Evolutionary conservation across 2,113 vertebrate species (phyloP).

Genomic region (Etheostoma spectabile): DNA sequence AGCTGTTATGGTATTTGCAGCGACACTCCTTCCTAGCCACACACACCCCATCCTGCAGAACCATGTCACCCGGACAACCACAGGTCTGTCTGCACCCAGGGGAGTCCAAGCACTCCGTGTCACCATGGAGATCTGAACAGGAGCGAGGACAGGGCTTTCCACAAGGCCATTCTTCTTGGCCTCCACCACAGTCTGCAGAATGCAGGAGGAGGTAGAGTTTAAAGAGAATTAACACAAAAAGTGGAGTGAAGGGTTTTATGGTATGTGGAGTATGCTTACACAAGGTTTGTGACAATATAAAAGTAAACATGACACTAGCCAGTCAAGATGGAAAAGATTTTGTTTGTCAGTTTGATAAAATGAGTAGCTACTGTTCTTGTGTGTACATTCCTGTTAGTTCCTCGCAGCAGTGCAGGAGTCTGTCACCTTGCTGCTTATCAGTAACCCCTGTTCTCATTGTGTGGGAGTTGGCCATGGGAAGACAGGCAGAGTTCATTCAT

Average conservation of each 20-base stretch:
- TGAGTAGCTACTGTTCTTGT: neutral
- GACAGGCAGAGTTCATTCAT: constrained; percentile 8
- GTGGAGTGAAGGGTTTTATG: neutral
- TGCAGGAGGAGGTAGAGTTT: neutral
- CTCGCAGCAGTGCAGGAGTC: neutral
- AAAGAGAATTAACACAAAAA: neutral
- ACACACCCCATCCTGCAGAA: constrained; percentile 87
- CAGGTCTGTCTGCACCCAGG: constrained; percentile 82
- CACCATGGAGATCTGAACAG: constrained; percentile 88
- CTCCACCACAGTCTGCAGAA: constrained; percentile 85
- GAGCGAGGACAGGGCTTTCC: constrained; percentile 87
- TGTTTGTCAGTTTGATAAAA: neutral
- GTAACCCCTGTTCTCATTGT: neutral
- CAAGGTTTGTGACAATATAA: neutral
- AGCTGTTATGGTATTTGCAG: constrained; percentile 86
- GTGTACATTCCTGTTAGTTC: neutral
- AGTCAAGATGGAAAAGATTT: neutral
- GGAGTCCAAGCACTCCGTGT: constrained; percentile 80
- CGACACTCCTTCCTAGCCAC: constrained; percentile 81
- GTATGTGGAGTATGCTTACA: neutral
- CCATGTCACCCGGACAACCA: constrained; percentile 83
- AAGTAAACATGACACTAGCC: neutral
- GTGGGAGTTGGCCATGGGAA: neutral
- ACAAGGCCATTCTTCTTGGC: constrained; percentile 83
- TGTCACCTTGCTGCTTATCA: constrained; percentile 6